phyloP scores from a whole-genome alignment of 2,113 vertebrate genomes.

The Numenius arquata region DNA sequence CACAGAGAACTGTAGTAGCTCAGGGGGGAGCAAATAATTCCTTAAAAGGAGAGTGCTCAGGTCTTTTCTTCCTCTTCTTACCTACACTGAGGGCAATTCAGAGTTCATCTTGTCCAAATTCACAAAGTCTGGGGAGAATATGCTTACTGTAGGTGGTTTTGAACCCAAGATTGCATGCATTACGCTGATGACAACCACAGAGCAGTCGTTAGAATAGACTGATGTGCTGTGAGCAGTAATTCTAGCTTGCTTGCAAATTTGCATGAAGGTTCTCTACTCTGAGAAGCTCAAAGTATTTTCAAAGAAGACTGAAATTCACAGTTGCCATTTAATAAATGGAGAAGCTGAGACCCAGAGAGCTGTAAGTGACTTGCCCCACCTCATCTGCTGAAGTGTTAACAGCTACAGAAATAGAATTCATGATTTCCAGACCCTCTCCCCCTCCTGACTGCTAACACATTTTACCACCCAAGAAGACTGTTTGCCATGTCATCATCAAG shows the following conservation, averaged over 20 bases:
- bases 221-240: neutral
- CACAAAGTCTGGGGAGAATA: neutral
- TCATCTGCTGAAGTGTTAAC: conserved; percentile 26
- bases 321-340: neutral
- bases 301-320: neutral
- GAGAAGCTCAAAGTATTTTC: neutral
- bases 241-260: neutral
- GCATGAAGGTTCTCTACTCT: neutral
- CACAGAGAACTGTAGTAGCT: neutral
- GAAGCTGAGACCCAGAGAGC: neutral
- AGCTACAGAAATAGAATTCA: conserved; percentile 51
- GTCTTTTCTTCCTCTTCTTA: neutral
- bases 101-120: neutral
- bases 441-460: neutral
- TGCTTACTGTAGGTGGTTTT: neutral
- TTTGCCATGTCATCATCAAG: conserved; percentile 33
- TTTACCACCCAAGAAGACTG: conserved; percentile 18
- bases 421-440: conserved; percentile 12
- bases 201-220: neutral
- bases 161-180: neutral
- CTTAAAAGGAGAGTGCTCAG: neutral
- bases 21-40: neutral
- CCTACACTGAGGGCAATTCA: neutral
- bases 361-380: neutral
- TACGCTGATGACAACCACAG: neutral